Evolutionary conservation across 2,797 vertebrate genomes (phyloP).

Genomic region (Enteromius afrohamiltoni): DNA sequence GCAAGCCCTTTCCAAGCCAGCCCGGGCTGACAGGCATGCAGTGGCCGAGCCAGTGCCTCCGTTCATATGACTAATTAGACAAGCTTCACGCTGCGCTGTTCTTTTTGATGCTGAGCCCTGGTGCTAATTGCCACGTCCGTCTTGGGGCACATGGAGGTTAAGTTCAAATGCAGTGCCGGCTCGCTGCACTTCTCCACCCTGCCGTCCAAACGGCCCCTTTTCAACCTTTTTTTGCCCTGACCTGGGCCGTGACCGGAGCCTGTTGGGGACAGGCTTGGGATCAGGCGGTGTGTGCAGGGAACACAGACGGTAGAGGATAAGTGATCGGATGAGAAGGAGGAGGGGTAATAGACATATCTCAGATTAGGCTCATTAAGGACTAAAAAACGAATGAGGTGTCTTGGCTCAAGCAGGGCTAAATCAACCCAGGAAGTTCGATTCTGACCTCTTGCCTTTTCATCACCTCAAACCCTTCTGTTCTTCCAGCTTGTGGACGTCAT

Average conservation of each 20-base stretch:
- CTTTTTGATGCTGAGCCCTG: constrained; percentile 91
- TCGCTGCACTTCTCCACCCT: constrained; percentile 55
- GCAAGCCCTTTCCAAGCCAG: constrained; percentile 53
- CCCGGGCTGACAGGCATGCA: constrained; percentile 77
- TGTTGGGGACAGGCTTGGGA: constrained; percentile 74
- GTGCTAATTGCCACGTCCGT: constrained; percentile 91
- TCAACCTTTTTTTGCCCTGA: constrained; percentile 70
- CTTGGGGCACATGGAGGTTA: constrained; percentile 82
- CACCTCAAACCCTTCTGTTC: constrained; percentile 31
- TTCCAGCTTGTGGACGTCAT: constrained; percentile 4
- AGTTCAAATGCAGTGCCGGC: constrained; percentile 88
- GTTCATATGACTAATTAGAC: constrained; percentile 99
- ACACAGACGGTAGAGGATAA: neutral
- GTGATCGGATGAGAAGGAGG: neutral
- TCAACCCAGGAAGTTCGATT: constrained; percentile 38
- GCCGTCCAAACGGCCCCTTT: constrained; percentile 16
- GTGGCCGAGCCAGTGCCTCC: constrained; percentile 80
- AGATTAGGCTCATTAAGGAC: constrained; percentile 58
- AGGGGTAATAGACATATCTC: constrained; percentile 20
- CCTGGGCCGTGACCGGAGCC: constrained; percentile 76
- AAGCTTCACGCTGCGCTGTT: constrained; percentile 90
- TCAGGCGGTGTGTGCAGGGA: constrained; percentile 22
- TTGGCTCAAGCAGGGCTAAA: constrained; percentile 24
- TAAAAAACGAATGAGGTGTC: constrained; percentile 39
- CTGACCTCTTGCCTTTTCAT: constrained; percentile 34